Evolutionary conservation across 92 coral and sea anemone genomes (phyloP), one percentile per base, ranked within the genome.

Genomic region (Muricea muricata): DNA sequence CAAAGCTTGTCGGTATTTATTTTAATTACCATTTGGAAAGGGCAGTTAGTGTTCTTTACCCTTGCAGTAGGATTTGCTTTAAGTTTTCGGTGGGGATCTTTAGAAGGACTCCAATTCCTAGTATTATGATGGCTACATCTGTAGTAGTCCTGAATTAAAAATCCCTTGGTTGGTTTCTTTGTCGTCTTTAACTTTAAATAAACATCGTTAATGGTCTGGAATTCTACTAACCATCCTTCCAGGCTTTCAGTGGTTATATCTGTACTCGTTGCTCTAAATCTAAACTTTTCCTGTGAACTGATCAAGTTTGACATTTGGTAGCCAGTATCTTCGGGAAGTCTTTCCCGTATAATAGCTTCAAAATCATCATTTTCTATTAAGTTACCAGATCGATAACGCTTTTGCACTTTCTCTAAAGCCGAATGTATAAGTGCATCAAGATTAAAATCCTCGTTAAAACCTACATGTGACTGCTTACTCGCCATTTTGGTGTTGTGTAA

Each of bases 1-100:
- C 92, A 91, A 80, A 86, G 47, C 25, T 83, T 69, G 48, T 87
- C 74, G 58, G 50, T 79, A 72, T 87, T 82, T 56, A 89, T 81
- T 71, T 91, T 91, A 6, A 89, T 60, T 35, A 80, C 82, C 74
- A 79, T 29, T 68, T 87, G 91, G 57, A 91, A 91, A 29, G 93
- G 89, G 75, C 89, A 91, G 41, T 91, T 88, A 61, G 92, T 91
- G 73, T 91, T 91, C 84, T 88, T 88, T 25, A 91, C 94, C 69
- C 88, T 85, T 50, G 94, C 94, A 34, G 92, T 61, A 30, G 92
- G 92, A 37, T 89, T 85, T 24, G 66, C 48, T 17, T 79, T 25
- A 47, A 89, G 66, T 72, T 78, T 84, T 67, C 74, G 52, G 58
- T 85, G 89, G 54, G 92, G 92, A 23, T 89, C 89, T 79, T 89